phyloP scores from a whole-genome alignment of 1,140 invertebrate species.

The Panagrolaimus sp. region DNA sequence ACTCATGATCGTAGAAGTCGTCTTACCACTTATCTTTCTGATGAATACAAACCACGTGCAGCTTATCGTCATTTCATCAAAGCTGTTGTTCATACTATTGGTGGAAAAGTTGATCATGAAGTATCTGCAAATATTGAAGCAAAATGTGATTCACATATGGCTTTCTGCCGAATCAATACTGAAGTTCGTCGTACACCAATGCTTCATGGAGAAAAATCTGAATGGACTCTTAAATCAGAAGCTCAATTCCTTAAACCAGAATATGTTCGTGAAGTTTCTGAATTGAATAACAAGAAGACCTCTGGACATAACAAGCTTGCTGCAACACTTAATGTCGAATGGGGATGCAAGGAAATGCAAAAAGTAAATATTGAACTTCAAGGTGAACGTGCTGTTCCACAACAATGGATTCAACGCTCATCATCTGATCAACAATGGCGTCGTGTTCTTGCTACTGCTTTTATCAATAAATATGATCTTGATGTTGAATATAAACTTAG shows the following conservation, averaged over 20 bases:
- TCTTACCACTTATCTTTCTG: background rate
- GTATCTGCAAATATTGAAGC: background rate
- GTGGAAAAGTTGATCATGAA: background rate
- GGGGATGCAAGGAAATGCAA: slow-evolving; percentile 15
- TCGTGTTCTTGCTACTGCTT: slow-evolving; percentile 17
- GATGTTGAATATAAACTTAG: slow-evolving; percentile 21
- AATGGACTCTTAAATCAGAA: slow-evolving; percentile 30
- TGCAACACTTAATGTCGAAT: slow-evolving; percentile 14
- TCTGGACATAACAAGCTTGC: slow-evolving; percentile 14
- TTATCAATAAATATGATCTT: slow-evolving; percentile 37
- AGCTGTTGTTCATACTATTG: background rate
- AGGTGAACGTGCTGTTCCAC: slow-evolving; percentile 26
- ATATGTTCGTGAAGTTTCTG: slow-evolving; percentile 13
- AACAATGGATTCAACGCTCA: background rate
- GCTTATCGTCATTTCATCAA: slow-evolving; percentile 7
- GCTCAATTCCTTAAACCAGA: slow-evolving; percentile 30
- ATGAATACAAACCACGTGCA: slow-evolving; percentile 10
- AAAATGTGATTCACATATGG: background rate
- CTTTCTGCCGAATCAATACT: slow-evolving; percentile 15
- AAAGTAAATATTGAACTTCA: slow-evolving; percentile 15
- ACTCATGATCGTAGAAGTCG: background rate
- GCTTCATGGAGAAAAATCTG: slow-evolving; percentile 11
- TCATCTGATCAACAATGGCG: background rate
- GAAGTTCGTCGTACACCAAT: slow-evolving; percentile 20
- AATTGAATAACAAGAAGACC: slow-evolving; percentile 15